Evolutionary conservation across 2,888 invertebrate species (phyloP).

Genomic region (Mesochorus sp.): DNA sequence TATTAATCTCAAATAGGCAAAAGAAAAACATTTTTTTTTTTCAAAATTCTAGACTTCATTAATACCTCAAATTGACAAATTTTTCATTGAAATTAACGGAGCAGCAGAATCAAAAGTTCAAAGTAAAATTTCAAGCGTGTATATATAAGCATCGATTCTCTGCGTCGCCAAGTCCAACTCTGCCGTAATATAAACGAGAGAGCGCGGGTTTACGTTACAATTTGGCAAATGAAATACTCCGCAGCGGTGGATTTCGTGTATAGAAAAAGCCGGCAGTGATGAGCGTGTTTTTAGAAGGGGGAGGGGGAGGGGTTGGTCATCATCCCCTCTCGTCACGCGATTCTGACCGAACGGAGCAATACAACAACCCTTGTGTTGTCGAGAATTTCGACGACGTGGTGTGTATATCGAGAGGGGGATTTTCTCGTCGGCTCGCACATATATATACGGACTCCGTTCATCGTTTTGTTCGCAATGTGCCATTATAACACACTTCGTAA

Average conservation of each 20-base stretch:
- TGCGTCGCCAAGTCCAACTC: too few relatives aligned
- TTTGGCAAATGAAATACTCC: slow-evolving; percentile 43
- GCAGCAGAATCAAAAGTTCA: neutral
- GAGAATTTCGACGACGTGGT: slow-evolving; percentile 52
- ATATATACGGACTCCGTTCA: slow-evolving; percentile 20
- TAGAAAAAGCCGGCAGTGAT: slow-evolving; percentile 8
- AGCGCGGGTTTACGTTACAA: slow-evolving; percentile 16
- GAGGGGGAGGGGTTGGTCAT: slow-evolving; percentile 38
- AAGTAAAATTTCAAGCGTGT: neutral
- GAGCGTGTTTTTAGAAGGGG: neutral
- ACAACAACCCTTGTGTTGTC: slow-evolving; percentile 20
- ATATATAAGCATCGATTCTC: too few relatives aligned
- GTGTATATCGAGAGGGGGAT: slow-evolving; percentile 37
- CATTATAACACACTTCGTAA: slow-evolving; percentile 35
- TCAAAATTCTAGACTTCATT: too few relatives aligned
- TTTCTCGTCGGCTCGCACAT: neutral
- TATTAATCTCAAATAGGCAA: too few relatives aligned
- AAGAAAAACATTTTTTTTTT: too few relatives aligned
- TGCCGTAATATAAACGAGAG: slow-evolving; percentile 9
- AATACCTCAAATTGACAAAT: too few relatives aligned
- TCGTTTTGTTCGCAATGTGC: slow-evolving; percentile 46
- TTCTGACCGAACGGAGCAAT: slow-evolving; percentile 12
- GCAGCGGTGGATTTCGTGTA: neutral
- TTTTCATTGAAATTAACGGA: too few relatives aligned
- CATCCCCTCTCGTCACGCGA: slow-evolving; percentile 43